Percentiles rank a stretch among this genome's conserved stretches.
Evolutionary conservation across 2,797 vertebrate species (phyloP).

Genomic region (Arnoldichthys spilopterus): DNA sequence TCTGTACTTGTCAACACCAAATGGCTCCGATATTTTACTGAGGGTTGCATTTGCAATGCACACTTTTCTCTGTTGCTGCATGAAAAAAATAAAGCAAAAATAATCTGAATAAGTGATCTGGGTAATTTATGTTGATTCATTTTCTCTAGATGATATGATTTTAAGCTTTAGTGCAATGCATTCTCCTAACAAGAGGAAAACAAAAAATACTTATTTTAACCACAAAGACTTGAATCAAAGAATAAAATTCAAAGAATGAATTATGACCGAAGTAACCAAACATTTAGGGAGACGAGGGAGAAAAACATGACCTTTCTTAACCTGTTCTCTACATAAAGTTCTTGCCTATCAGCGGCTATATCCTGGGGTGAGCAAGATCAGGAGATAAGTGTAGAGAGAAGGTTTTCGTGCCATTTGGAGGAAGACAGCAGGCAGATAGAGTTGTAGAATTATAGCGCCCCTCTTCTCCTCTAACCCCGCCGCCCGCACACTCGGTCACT

Average conservation of each 20-base stretch:
- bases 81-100: conserved; percentile 28
- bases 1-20: background rate
- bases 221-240: background rate
- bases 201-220: background rate
- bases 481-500: conserved; percentile 5
- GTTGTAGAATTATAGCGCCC: conserved; percentile 29
- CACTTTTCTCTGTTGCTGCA: conserved; percentile 17
- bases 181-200: background rate
- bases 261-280: background rate
- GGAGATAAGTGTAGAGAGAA: conserved; percentile 2
- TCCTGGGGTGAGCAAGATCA: background rate
- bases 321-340: background rate
- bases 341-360: background rate
- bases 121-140: conserved; percentile 14
- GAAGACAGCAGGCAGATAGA: conserved; percentile 49
- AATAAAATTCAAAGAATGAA: background rate
- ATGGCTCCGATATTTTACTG: background rate
- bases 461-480: conserved; percentile 8
- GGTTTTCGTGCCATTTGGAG: conserved; percentile 3
- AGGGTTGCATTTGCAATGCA: background rate
- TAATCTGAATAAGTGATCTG: conserved; percentile 9
- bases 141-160: background rate
- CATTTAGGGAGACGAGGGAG: background rate
- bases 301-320: background rate
- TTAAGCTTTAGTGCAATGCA: background rate